phyloP scores from a whole-genome alignment of 35 echinoderm and acorn worm species.

The Patiria miniata region DNA sequence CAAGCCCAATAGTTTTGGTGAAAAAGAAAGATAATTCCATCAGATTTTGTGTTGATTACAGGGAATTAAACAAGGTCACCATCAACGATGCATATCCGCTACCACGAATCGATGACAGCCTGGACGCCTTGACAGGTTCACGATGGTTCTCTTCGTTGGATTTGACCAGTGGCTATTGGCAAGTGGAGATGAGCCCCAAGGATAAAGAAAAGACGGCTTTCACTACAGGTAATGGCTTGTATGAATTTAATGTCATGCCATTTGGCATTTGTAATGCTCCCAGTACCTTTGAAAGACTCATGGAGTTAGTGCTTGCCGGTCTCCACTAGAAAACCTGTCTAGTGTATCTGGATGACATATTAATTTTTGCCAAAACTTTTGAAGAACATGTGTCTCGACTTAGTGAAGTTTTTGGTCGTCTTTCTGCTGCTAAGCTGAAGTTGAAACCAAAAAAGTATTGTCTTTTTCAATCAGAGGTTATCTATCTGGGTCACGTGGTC shows the following conservation, averaged over 20 bases:
- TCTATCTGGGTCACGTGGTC: slow-evolving; percentile 33
- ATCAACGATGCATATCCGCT: slow-evolving; percentile 42
- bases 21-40: slow-evolving; percentile 39
- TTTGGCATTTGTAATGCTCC: slow-evolving; percentile 51
- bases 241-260: slow-evolving; percentile 49
- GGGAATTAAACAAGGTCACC: slow-evolving; percentile 42
- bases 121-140: slow-evolving; percentile 30
- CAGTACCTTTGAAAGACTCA: slow-evolving; percentile 34
- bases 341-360: slow-evolving; percentile 49
- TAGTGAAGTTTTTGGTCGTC: slow-evolving; percentile 2
- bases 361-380: slow-evolving; percentile 19
- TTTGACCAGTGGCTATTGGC: slow-evolving; percentile 57
- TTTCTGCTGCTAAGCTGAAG: slow-evolving; percentile 16
- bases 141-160: slow-evolving; percentile 61
- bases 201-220: background rate
- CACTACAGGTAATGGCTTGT: slow-evolving; percentile 36
- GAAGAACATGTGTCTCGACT: slow-evolving; percentile 12
- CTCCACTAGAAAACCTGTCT: slow-evolving; percentile 34
- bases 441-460: slow-evolving; percentile 46
- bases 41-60: slow-evolving; percentile 66
- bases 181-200: slow-evolving; percentile 19
- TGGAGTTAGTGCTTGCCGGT: slow-evolving; percentile 6
- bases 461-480: slow-evolving; percentile 28
- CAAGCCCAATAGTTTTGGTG: background rate
- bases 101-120: slow-evolving; percentile 36